These are phyloP conservation scores for Amphiprion clarkii DNA, from an alignment of 2,797 vertebrate species.

Conservation along the genomic window DNA sequence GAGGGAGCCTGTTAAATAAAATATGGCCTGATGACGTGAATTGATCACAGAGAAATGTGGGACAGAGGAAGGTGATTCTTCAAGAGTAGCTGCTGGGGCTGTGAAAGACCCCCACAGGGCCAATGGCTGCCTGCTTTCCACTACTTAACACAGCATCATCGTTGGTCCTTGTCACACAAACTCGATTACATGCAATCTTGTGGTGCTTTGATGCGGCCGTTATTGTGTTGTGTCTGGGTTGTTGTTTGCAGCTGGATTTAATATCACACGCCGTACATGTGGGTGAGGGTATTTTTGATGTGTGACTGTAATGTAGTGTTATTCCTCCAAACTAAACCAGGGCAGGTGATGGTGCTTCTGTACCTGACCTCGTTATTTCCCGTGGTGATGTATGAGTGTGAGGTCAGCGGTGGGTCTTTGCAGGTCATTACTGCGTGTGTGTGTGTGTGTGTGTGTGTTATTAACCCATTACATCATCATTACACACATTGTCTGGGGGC, in stretches of 20 bases:
- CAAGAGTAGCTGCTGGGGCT: conserved; percentile 56
- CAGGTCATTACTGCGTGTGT: conserved; percentile 31
- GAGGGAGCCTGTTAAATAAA: conserved; percentile 80
- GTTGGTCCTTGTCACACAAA: conserved; percentile 74
- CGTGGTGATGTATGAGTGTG: conserved; percentile 32
- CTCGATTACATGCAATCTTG: conserved; percentile 63
- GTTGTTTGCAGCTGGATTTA: conserved; percentile 34
- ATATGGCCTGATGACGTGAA: conserved; percentile 78
- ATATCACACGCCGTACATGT: conserved; percentile 34
- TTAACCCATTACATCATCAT: conserved; percentile 69
- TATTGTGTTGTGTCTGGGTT: conserved; percentile 48
- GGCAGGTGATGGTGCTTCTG: conserved; percentile 29
- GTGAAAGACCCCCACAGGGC: conserved; percentile 70
- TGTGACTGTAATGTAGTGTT: background rate
- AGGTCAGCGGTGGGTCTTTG: conserved; percentile 38
- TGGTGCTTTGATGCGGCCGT: conserved; percentile 43
- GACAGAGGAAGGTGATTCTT: conserved; percentile 76
- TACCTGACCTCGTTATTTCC: conserved; percentile 51
- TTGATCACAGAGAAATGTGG: conserved; percentile 75
- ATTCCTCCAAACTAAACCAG: conserved; percentile 40
- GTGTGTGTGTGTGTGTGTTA: conserved; percentile 18
- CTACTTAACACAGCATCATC: conserved; percentile 72
- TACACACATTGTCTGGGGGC: conserved; percentile 43
- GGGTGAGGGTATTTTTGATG: conserved; percentile 37
- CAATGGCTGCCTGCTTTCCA: conserved; percentile 44